Base-by-base conservation (phyloP, 2,113 vertebrate genomes). In the Lepus europaeus region DNA sequence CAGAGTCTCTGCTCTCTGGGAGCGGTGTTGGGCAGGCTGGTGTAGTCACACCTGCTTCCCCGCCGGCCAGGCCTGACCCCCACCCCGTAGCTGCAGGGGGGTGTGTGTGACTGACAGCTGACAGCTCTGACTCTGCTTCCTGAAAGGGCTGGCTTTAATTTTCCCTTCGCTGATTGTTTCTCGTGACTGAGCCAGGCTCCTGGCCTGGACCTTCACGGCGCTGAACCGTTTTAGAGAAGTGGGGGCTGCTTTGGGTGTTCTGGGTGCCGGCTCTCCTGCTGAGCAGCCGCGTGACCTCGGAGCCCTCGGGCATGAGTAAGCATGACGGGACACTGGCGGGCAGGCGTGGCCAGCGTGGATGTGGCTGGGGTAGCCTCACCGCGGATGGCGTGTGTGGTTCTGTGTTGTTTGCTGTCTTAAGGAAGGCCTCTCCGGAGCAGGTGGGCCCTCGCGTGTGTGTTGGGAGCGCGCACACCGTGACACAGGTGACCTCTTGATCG, bases 321-420 rank as follows among this genome's bases (percentile, higher is more conserved):
- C 20, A 6, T 11, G 73, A 20, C 39, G 2, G 2, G 11, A 4
- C 49, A 5, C 23, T 19, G 1, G 17, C 13, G 68, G 63, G 13
- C 36, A 53, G 77, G 33, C 12, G 0, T 12, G 27, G 33, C 53
- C 11, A 8, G 12, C 49, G 10, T 2, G 25, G 14, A 7, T 31
- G 3, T 16, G 14, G 17, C 5, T 14, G 10, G 7, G 23, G 53
- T 23, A 0, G 1, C 17, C 61, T 74, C 14, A 0, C 29, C 2
- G 31, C 13, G 2, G 2, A 0, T 36, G 63, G 56, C 0, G 0
- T 7, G 0, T 12, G 13, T 12, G 1, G 0, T n/a, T 36, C 3
- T 2, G 10, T 27, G 31, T 25, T 31, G 29, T 69, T 27, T 66
- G 39, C 73, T 89, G 78, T 77, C 25, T 25, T 27, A 74, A 27